Evolutionary conservation across 2,888 invertebrate species (phyloP), one percentile per base, ranked within the genome.

Genomic region (Carpatolechia fugitivella): DNA sequence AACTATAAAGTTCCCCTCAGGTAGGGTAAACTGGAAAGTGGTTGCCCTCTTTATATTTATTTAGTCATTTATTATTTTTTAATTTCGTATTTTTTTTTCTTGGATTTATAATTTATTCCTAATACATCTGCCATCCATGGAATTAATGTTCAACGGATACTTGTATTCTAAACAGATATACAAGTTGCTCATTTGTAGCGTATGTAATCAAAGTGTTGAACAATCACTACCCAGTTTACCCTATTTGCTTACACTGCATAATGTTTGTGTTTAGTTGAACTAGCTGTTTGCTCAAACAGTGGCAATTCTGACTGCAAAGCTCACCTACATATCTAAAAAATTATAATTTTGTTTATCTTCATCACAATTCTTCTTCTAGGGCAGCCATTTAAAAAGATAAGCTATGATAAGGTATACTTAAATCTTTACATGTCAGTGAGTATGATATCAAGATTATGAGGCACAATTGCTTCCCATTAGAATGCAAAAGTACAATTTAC

Each of bases 1-100:
- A n/a, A n/a, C n/a, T n/a, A n/a, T n/a, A n/a, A n/a, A n/a, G 24
- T 30, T 48, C 52, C 47, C 47, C 24, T 29, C 44, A 20, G 51
- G 20, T 20, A 47, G 35, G 48, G 30, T 40, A 41, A 49, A 31
- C 40, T n/a, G 33, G 20, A 3, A 7, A 20, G 41, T 41, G 41
- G 41, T 20, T 20, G 36, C 41, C 41, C 41, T 41, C 41, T 20
- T 20, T 41, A 20, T 20, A 41, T 18, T 41, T 41, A 14, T 14
- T 14, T n/a, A 36, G 6, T 36, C 2, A 4, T 4, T 13, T 35
- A 1, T 35, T 35, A 13, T 35, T 35, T 33, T 2, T 33, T 3
- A 3, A 13, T 13, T 1, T 10, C 13, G 35, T 13, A 4, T 35
- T 4, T 13, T 35, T 35, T 35, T 35, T 13, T 6, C 13, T 35